Conservation (phyloP, 2,888 invertebrate genomes). For the Hololepta plana region DNA sequence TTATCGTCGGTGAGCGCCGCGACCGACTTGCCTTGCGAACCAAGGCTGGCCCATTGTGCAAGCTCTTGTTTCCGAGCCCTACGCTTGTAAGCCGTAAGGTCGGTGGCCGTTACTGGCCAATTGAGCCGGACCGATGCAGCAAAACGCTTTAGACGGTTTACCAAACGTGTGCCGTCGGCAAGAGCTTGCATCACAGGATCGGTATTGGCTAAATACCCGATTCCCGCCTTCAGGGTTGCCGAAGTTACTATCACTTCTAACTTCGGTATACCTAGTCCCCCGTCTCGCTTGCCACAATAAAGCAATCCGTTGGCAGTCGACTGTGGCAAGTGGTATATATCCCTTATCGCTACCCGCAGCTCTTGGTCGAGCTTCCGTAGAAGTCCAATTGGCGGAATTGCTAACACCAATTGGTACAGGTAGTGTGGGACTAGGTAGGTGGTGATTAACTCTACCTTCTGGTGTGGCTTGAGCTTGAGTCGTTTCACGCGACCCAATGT, state of each 20-base stretch:
- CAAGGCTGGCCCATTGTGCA: slow-evolving; percentile 11
- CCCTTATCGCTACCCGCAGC: slow-evolving; percentile 13
- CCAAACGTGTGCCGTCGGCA: slow-evolving; percentile 11
- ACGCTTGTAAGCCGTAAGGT: slow-evolving; percentile 7
- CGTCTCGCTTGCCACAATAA: slow-evolving; percentile 16
- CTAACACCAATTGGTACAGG: slow-evolving; percentile 19
- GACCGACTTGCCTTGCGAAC: slow-evolving; percentile 15
- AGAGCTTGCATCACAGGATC: slow-evolving; percentile 15
- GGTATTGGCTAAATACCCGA: background rate
- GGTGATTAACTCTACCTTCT: slow-evolving; percentile 19
- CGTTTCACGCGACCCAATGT: slow-evolving; percentile 14
- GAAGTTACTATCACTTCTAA: slow-evolving; percentile 12
- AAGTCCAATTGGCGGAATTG: slow-evolving; percentile 10
- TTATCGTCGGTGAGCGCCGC: slow-evolving; percentile 12
- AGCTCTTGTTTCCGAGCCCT: slow-evolving; percentile 13
- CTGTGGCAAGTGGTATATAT: slow-evolving; percentile 16
- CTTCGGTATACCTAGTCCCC: slow-evolving; percentile 17
- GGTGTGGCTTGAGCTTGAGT: slow-evolving; percentile 22
- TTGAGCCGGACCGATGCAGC: slow-evolving; percentile 10
- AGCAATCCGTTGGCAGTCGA: slow-evolving; percentile 13
- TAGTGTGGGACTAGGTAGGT: slow-evolving; percentile 21
- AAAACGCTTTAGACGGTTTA: slow-evolving; percentile 11
- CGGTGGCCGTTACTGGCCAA: slow-evolving; percentile 11
- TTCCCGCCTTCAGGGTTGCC: slow-evolving; percentile 11
- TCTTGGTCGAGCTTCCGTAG: slow-evolving; percentile 13